phyloP scores from a whole-genome alignment of 2,113 vertebrate species.

The Amphiprion ocellaris region DNA sequence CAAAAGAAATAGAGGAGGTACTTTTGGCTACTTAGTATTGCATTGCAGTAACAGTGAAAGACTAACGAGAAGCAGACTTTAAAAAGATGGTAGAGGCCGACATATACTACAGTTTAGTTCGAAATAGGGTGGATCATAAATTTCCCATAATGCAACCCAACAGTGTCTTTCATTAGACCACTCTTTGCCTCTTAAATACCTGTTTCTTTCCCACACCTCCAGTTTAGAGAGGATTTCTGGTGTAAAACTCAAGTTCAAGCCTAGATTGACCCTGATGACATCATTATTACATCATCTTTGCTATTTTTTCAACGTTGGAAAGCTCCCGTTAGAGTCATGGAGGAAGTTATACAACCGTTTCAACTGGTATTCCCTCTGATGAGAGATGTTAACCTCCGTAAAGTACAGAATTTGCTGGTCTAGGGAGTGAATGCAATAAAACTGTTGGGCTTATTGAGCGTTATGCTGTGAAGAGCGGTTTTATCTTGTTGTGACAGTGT shows the following conservation, averaged over 20 bases:
- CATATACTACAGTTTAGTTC: not conserved
- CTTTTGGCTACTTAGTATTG: not conserved
- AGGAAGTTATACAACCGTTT: not conserved
- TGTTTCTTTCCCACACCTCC: constrained; percentile 1
- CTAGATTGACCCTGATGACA: not conserved
- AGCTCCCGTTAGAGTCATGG: not conserved
- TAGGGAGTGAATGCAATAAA: not conserved
- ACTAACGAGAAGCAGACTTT: not conserved
- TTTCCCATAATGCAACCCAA: no score
- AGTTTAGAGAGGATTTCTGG: not conserved
- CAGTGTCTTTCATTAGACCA: not conserved
- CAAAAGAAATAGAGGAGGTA: not conserved
- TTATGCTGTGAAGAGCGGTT: no score
- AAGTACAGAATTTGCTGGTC: no score
- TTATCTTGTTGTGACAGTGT: no score
- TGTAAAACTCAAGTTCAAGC: not conserved
- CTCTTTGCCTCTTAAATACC: not conserved
- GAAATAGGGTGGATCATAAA: not conserved
- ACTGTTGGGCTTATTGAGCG: no score
- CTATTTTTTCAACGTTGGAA: not conserved
- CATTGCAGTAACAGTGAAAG: not conserved
- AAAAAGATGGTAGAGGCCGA: not conserved
- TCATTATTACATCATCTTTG: constrained; percentile 18
- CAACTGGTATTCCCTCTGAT: not conserved
- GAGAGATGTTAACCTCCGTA: not conserved